Evolutionary conservation across 2,113 vertebrate species (phyloP), one percentile per base, ranked within the genome.

Genomic region (Saccopteryx bilineata): DNA sequence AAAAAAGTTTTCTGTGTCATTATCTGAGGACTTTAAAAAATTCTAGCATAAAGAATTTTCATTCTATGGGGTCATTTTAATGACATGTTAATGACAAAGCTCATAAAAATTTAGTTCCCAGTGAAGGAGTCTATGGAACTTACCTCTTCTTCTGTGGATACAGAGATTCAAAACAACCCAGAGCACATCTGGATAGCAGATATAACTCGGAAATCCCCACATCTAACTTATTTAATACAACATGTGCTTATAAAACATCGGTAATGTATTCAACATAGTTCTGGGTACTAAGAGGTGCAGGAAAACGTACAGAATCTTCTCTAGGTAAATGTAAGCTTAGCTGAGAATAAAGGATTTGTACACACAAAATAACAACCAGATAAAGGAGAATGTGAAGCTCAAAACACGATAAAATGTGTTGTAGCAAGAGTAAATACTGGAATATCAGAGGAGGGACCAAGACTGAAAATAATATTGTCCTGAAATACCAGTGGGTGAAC

Each of bases 41-140:
- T 58, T 96, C n/a, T 72, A 11, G 33, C 52, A 54, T 52, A 89
- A 91, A 15, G 14, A 52, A 85, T 76, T 93, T 85, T 17, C 3
- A 72, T 63, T 72, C 7, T 72, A 8, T 54, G 4, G 19, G 9
- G 65, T 72, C 13, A 48, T 68, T 54, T 69, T 90, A 78, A 84
- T 76, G 9, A 54, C 21, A 54, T 24, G 7, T 68, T 88, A 52
- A 79, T 91, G 33, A 68, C 14, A 86, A 86, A 96, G 81, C 71
- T 81, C 4, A 50, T 33, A n/a, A 94, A 81, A 24, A 90, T 87
- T 95, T 87, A 81, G 50, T 71, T 71, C 50, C 87, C 54, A 68
- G 2, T 74, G 18, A 52, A 71, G 15, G 9, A 83, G 1, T 48
- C 23, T 39, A 5, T 11, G 74, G 65, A 87, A 79, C 1, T 87